A percentile compares a stretch with the other conserved stretches of the same genome.
Conservation (phyloP, 2,113 vertebrate species). For the Orcinus orca region DNA sequence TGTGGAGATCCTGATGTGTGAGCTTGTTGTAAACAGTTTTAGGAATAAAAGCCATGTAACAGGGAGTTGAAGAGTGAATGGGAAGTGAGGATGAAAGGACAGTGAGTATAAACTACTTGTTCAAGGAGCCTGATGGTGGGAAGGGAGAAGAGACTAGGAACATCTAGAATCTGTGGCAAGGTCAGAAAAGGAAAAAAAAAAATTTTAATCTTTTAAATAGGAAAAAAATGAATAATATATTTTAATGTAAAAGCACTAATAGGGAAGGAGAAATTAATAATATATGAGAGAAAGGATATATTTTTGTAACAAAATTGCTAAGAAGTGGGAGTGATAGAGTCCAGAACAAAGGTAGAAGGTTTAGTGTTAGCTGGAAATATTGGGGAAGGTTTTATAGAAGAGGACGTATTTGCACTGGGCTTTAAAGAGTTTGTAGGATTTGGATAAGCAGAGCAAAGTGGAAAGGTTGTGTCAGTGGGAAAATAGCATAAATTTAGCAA, state of each 20-base stretch:
- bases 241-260: not conserved
- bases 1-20: not conserved
- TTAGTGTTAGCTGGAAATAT: not conserved
- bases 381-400: not conserved
- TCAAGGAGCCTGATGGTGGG: not conserved
- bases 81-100: not conserved
- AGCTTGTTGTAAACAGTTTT: not conserved
- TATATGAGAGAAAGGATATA: not conserved
- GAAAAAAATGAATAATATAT: not conserved
- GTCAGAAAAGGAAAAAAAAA: not conserved
- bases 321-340: not conserved
- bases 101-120: not conserved
- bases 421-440: not conserved
- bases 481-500: not conserved
- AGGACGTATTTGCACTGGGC: not conserved
- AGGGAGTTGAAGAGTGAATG: constrained; percentile 4
- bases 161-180: not conserved
- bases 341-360: not conserved
- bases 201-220: not conserved
- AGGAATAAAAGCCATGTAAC: constrained; percentile 8
- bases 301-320: not conserved
- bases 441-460: not conserved
- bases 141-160: not conserved
- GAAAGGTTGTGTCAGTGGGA: constrained; percentile 2
- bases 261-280: not conserved